phyloP scores from a whole-genome alignment of 2,113 vertebrate species.

The Dermatemys mawii region DNA sequence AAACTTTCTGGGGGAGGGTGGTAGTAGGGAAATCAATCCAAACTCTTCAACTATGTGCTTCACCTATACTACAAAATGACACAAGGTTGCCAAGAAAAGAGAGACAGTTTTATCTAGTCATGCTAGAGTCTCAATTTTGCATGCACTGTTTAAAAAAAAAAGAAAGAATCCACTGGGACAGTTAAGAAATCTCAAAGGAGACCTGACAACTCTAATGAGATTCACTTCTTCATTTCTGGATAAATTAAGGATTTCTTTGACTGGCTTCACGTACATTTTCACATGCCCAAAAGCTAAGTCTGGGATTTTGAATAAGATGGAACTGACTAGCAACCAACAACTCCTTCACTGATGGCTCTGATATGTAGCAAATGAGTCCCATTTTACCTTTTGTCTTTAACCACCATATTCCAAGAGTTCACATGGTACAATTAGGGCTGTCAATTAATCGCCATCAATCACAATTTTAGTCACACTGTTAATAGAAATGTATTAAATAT shows the following conservation, averaged over 20 bases:
- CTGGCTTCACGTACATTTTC: neutral
- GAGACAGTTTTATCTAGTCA: neutral
- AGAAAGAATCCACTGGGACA: neutral
- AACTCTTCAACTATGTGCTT: neutral
- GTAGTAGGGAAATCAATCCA: neutral
- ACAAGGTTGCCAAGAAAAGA: neutral
- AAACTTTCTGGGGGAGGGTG: neutral
- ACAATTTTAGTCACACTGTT: too few species aligned
- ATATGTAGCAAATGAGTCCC: neutral
- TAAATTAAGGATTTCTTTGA: neutral
- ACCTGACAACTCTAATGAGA: neutral
- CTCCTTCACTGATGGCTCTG: neutral
- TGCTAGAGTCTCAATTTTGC: neutral
- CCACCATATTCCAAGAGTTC: neutral
- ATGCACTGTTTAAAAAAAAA: neutral
- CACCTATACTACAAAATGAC: neutral
- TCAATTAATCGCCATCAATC: too few species aligned
- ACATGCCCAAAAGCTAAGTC: neutral
- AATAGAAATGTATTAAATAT: too few species aligned
- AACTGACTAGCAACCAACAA: neutral
- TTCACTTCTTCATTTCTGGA: neutral
- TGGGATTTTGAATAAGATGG: neutral
- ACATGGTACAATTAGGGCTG: too few species aligned
- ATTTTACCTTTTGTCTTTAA: neutral
- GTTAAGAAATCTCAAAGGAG: neutral